Evolutionary conservation across 2,797 vertebrate genomes (phyloP), one percentile per base, ranked within the genome.

Genomic region (Dallia pectoralis): DNA sequence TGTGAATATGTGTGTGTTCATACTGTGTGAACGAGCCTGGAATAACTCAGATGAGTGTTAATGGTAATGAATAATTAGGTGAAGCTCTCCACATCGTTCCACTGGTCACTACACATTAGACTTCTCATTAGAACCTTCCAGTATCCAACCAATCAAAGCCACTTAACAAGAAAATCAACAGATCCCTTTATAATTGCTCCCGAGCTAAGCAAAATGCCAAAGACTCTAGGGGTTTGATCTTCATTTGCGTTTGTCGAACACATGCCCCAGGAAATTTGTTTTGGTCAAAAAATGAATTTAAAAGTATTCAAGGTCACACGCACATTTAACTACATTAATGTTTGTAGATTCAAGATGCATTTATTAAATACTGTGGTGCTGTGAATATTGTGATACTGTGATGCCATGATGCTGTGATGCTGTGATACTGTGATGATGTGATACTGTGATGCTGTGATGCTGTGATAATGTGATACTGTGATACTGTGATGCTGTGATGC

Each of bases 141-240:
- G 79, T 78, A 78, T 11, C 25, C 79, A 85, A 73, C 87, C 86
- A 86, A 89, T 87, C 83, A 81, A 59, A 81, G 70, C 71, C 83
- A 82, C 78, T 85, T 87, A 86, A 84, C 77, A 81, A 70, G 78
- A 87, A 86, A 86, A 87, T 86, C 85, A 89, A 88, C 85, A 80
- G 80, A 87, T 89, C 85, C 81, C 72, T 81, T 86, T 84, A 83
- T 86, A 89, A 89, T 89, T 89, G 82, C 77, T 83, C 81, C 79
- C 67, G 80, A 88, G 87, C 74, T 86, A 88, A 87, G 82, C 83
- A 87, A 89, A 89, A 86, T 81, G 81, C 69, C 51, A 12, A 59
- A 69, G 30, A 19, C 87, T 85, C 86, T 70, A 62, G 80, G 79
- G 87, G 73, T 76, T 71, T 72, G 81, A 75, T 73, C 82, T 82